Evolutionary conservation across 2,888 invertebrate species (phyloP).

Genomic region (Tillus elongatus): DNA sequence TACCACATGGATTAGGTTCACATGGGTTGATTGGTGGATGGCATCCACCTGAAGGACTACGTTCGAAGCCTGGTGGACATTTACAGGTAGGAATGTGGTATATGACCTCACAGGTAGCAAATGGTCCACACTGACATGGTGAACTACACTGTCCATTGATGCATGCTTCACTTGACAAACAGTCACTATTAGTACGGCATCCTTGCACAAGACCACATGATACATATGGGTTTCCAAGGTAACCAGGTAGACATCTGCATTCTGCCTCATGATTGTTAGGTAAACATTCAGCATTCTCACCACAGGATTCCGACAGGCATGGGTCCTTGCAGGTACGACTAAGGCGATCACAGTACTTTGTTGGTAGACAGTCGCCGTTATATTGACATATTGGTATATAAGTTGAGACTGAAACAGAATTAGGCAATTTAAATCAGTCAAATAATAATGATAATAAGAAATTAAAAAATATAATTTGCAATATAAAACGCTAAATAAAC

Average conservation of each 20-base stretch:
- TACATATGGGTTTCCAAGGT: conserved; percentile 66
- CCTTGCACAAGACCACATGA: conserved; percentile 63
- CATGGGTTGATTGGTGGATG: conserved; percentile 69
- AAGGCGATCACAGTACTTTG: conserved; percentile 72
- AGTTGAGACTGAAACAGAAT: conserved; percentile 25
- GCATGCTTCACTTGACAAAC: conserved; percentile 66
- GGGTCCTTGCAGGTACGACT: conserved; percentile 78
- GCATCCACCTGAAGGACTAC: conserved; percentile 66
- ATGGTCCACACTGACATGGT: conserved; percentile 69
- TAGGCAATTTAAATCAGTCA: no score
- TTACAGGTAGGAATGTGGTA: conserved; percentile 73
- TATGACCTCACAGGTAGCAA: conserved; percentile 72
- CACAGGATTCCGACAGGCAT: conserved; percentile 70
- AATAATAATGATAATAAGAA: no score
- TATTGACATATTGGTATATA: conserved; percentile 68
- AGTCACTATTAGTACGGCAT: conserved; percentile 63
- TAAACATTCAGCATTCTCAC: conserved; percentile 70
- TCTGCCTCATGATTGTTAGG: conserved; percentile 67
- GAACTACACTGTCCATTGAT: conserved; percentile 66
- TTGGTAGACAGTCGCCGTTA: conserved; percentile 85
- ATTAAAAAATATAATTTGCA: conserved; percentile 2
- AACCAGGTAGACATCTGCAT: conserved; percentile 66
- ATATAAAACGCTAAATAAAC: no score
- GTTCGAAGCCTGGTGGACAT: conserved; percentile 72
- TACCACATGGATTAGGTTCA: conserved; percentile 79